These are phyloP conservation scores for Hirtodrosophila alboralis DNA, from an alignment of 2,888 invertebrate species.

Conservation along the genomic window DNA sequence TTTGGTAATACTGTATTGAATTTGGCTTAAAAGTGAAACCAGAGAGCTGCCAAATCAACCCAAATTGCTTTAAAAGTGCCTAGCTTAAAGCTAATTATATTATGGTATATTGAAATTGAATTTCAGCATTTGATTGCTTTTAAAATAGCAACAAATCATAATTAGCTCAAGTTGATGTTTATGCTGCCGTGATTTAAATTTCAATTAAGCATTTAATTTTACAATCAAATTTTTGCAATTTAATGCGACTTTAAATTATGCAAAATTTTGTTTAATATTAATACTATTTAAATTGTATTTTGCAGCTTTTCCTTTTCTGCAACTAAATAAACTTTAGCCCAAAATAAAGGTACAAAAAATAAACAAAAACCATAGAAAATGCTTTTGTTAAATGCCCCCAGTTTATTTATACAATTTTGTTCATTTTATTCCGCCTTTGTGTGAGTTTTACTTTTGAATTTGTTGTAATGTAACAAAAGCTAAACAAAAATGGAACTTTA, in stretches of 20 bases:
- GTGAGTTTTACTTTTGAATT: neutral
- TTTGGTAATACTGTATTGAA: too few species aligned
- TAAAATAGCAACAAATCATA: too few species aligned
- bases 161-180: too few species aligned
- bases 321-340: conserved; percentile 16
- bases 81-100: too few species aligned
- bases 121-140: neutral
- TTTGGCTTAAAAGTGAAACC: too few species aligned
- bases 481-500: conserved; percentile 12
- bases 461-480: conserved; percentile 4
- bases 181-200: too few species aligned
- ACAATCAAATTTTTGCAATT: too few species aligned
- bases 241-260: too few species aligned
- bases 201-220: too few species aligned
- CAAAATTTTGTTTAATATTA: neutral
- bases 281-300: conserved; percentile 11
- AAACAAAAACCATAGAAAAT: neutral
- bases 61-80: too few species aligned
- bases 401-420: conserved; percentile 26
- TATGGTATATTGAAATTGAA: neutral
- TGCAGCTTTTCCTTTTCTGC: conserved; percentile 6
- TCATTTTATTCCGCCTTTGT: conserved; percentile 21
- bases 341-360: conserved; percentile 2
- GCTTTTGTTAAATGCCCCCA: conserved; percentile 9
- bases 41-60: too few species aligned